These are phyloP conservation scores for Nebria salina DNA, from an alignment of 2,888 invertebrate genomes.

Conservation along the genomic window DNA sequence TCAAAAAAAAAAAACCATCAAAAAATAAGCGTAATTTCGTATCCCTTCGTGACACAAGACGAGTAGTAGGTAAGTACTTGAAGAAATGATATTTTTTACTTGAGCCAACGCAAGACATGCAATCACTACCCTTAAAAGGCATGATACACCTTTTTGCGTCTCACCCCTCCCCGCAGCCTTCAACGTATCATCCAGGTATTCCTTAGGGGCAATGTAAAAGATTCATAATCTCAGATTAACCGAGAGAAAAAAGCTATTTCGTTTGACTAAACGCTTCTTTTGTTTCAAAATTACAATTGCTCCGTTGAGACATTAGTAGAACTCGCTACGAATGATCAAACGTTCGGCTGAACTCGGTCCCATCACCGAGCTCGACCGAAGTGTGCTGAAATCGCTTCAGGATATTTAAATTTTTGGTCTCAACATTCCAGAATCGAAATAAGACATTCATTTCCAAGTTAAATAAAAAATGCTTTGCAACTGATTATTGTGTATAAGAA, in stretches of 20 bases:
- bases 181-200: constrained; percentile 57
- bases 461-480: not conserved
- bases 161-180: constrained; percentile 2
- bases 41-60: constrained; percentile 37
- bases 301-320: constrained; percentile 58
- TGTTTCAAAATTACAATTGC: constrained; percentile 61
- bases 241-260: constrained; percentile 58
- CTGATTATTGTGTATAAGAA: constrained; percentile 2
- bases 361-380: constrained; percentile 17
- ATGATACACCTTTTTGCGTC: not conserved
- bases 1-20: constrained; percentile 6
- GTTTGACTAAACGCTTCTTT: constrained; percentile 61
- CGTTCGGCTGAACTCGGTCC: not conserved
- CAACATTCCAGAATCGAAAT: not conserved
- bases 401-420: not conserved
- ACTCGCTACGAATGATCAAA: not conserved
- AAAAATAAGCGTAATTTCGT: constrained; percentile 36
- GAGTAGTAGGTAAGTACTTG: constrained; percentile 25
- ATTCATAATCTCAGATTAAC: constrained; percentile 62
- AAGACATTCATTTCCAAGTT: not conserved
- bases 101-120: constrained; percentile 32
- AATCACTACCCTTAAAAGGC: constrained; percentile 29
- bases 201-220: constrained; percentile 59
- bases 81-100: constrained; percentile 41
- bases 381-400: not conserved